phyloP scores from a whole-genome alignment of 2,797 vertebrate genomes.

The Pteronotus mesoamericanus region DNA sequence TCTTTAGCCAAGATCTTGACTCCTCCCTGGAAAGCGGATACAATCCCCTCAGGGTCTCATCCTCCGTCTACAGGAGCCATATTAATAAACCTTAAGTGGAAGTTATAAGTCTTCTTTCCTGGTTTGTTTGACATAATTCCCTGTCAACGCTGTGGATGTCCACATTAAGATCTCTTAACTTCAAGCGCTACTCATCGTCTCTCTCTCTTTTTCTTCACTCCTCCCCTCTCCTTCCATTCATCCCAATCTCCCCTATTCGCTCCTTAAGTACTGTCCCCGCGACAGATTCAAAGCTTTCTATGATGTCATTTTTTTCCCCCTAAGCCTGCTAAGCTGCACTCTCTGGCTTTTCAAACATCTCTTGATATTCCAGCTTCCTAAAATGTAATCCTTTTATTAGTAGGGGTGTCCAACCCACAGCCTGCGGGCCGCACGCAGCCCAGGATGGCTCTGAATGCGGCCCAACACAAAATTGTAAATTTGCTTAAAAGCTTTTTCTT shows the following conservation, averaged over 20 bases:
- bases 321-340: neutral
- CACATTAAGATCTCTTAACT: neutral
- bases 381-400: neutral
- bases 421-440: too few relatives aligned
- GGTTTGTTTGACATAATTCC: neutral
- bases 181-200: neutral
- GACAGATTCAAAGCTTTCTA: neutral
- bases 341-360: neutral
- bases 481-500: too few relatives aligned
- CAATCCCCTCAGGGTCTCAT: neutral
- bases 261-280: neutral
- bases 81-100: neutral
- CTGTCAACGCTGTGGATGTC: neutral
- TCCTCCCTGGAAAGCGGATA: neutral
- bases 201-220: neutral
- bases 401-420: too few relatives aligned
- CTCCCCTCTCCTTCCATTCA: neutral
- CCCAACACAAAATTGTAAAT: too few relatives aligned
- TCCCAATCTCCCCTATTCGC: neutral
- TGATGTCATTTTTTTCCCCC: neutral
- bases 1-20: neutral
- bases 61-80: neutral
- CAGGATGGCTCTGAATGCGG: too few relatives aligned
- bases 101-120: neutral
- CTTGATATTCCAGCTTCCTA: constrained; percentile 5